phyloP scores from a whole-genome alignment of 2,797 vertebrate genomes.

The Bucorvus abyssinicus region DNA sequence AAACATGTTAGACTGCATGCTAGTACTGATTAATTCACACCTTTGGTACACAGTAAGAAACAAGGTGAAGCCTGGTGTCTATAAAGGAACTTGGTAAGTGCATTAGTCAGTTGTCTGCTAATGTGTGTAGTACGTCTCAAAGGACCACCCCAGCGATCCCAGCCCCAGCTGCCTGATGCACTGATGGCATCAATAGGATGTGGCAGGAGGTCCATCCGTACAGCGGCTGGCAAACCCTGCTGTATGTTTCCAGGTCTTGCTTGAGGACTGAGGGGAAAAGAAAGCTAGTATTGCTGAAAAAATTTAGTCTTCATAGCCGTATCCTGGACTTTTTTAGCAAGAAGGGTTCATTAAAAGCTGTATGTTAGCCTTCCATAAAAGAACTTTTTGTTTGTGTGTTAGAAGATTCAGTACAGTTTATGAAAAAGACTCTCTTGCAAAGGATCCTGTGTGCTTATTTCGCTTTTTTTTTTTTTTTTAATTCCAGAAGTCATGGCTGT shows the following conservation, averaged over 20 bases:
- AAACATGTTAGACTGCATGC: slow-evolving; percentile 63
- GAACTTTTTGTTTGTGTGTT: background rate
- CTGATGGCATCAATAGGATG: background rate
- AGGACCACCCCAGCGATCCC: background rate
- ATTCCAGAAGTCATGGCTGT: background rate
- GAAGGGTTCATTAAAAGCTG: background rate
- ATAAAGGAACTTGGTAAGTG: slow-evolving; percentile 62
- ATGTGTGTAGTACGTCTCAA: background rate
- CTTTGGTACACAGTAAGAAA: slow-evolving; percentile 42
- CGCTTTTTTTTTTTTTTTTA: background rate
- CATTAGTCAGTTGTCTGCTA: slow-evolving; percentile 28
- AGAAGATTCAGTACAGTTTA: background rate
- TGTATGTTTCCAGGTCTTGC: background rate
- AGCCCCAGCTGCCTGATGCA: background rate
- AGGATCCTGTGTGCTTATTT: background rate
- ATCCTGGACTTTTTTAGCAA: background rate
- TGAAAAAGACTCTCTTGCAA: background rate
- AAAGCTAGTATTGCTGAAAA: background rate
- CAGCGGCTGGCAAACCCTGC: background rate
- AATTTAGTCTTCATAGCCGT: background rate
- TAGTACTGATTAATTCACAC: slow-evolving; percentile 63
- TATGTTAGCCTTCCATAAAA: background rate
- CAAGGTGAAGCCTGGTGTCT: slow-evolving; percentile 52
- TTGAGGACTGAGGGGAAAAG: background rate
- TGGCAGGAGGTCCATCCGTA: background rate